A percentile compares a stretch with the other conserved stretches of the same genome.
Evolutionary conservation across 2,888 invertebrate species (phyloP).

Genomic region (Axea sp.): DNA sequence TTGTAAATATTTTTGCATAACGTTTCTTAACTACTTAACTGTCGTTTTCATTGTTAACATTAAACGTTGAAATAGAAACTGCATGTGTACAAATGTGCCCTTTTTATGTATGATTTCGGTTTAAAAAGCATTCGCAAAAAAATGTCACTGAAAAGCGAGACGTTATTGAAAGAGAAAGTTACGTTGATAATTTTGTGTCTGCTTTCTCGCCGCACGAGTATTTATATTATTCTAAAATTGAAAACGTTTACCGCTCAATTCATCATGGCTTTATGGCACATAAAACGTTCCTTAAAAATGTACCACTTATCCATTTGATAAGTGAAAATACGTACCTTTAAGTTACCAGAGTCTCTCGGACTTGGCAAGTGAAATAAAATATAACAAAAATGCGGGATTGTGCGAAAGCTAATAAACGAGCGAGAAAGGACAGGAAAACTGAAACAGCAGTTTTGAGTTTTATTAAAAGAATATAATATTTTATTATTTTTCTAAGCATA

Average conservation of each 20-base stretch:
- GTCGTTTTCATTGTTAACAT: too few relatives aligned
- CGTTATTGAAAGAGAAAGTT: constrained; percentile 55
- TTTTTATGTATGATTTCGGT: constrained; percentile 3
- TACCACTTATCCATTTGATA: constrained; percentile 24
- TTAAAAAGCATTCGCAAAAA: constrained; percentile 34
- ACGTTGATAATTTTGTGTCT: constrained; percentile 37
- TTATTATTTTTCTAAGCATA: neutral
- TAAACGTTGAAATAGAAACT: too few relatives aligned
- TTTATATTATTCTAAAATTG: constrained; percentile 46
- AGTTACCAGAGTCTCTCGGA: too few relatives aligned
- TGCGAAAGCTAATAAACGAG: too few relatives aligned
- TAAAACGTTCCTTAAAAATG: constrained; percentile 20
- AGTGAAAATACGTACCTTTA: constrained; percentile 45
- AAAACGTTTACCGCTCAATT: constrained; percentile 34
- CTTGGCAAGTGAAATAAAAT: too few relatives aligned
- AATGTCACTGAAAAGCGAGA: constrained; percentile 49
- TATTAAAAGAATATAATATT: constrained; percentile 32
- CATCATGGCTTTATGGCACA: constrained; percentile 26
- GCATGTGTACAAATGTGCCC: too few relatives aligned
- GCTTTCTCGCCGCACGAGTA: constrained; percentile 31
- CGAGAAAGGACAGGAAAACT: too few relatives aligned
- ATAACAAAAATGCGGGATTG: too few relatives aligned
- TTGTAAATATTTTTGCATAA: too few relatives aligned
- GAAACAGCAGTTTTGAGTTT: neutral
- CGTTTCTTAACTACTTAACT: too few relatives aligned